These are phyloP conservation scores for Chymomyza procnemis DNA, from an alignment of 2,888 invertebrate genomes.

Conservation along the genomic window DNA sequence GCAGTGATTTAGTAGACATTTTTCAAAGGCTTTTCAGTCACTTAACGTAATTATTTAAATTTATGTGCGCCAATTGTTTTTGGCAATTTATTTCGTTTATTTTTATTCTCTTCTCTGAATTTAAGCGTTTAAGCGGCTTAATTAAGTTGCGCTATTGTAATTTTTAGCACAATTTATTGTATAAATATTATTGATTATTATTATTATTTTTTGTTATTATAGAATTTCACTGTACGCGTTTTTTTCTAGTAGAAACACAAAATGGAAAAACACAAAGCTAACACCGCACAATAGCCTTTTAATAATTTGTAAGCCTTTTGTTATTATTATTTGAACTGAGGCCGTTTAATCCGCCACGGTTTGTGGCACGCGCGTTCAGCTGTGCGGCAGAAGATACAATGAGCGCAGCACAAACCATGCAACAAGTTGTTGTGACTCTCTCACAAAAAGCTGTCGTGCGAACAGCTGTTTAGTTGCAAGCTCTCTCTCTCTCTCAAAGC, in stretches of 20 bases:
- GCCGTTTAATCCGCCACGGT: neutral
- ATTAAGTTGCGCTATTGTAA: neutral
- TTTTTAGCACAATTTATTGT: neutral
- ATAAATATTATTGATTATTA: neutral
- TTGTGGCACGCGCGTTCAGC: constrained; percentile 15
- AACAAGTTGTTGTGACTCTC: constrained; percentile 10
- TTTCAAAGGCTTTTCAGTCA: constrained; percentile 44
- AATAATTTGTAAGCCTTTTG: neutral
- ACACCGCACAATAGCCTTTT: neutral
- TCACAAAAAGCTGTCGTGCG: constrained; percentile 6
- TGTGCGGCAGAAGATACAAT: constrained; percentile 43
- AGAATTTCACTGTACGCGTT: constrained; percentile 11
- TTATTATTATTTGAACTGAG: neutral
- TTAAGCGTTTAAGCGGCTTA: constrained; percentile 39
- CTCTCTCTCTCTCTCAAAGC: constrained; percentile 15
- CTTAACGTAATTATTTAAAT: constrained; percentile 46
- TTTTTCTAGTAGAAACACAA: constrained; percentile 1
- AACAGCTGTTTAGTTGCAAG: constrained; percentile 62
- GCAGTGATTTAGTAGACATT: constrained; percentile 68
- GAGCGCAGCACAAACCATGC: constrained; percentile 14
- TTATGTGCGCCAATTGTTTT: constrained; percentile 34
- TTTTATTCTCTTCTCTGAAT: too few relatives aligned
- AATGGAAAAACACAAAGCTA: constrained; percentile 7
- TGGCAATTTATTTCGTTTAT: constrained; percentile 30
- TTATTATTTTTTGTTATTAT: constrained; percentile 3